phyloP scores from a whole-genome alignment of 2,113 vertebrate species.

The Archilochus colubris region DNA sequence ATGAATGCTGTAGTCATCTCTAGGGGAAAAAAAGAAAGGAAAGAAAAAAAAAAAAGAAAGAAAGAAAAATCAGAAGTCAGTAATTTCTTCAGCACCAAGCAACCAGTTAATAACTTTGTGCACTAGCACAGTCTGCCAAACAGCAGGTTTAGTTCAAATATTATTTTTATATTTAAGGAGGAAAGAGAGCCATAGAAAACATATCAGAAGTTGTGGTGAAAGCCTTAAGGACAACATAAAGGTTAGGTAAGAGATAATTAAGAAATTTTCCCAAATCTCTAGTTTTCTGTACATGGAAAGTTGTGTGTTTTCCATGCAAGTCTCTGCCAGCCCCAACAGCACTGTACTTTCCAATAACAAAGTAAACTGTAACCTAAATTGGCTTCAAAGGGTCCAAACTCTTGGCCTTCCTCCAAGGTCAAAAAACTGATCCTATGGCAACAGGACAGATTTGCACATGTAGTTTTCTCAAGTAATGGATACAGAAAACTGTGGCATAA shows the following conservation, averaged over 20 bases:
- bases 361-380: background rate
- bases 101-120: background rate
- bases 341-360: background rate
- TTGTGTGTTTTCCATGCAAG: background rate
- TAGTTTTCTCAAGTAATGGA: background rate
- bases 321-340: background rate
- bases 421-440: background rate
- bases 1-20: slow-evolving; percentile 24
- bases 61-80: background rate
- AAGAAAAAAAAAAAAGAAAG: background rate
- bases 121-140: background rate
- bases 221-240: background rate
- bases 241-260: background rate
- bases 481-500: background rate
- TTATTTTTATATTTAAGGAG: background rate
- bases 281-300: background rate
- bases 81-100: background rate
- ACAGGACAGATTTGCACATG: background rate
- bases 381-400: background rate
- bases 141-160: background rate
- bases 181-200: background rate
- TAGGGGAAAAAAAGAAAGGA: background rate
- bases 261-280: background rate
- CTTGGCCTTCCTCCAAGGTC: background rate
- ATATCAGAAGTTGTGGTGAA: background rate